Evolutionary conservation across 2,888 invertebrate genomes (phyloP).

Genomic region (Tachina grossa): DNA sequence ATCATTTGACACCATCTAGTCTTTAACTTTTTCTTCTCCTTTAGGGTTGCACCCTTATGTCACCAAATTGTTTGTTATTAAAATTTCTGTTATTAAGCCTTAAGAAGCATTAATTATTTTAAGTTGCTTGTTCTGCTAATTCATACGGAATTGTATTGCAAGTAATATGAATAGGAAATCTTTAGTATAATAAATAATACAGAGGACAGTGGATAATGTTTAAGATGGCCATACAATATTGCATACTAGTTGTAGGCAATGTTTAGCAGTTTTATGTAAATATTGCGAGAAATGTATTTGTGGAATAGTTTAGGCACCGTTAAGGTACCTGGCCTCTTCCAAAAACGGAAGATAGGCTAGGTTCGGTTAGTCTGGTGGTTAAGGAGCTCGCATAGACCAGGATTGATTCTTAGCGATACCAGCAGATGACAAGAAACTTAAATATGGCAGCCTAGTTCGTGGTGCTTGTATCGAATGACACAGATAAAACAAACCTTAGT

Average conservation of each 20-base stretch:
- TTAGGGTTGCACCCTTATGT: slow-evolving; percentile 57
- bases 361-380: too few species aligned
- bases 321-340: too few species aligned
- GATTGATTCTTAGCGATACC: too few species aligned
- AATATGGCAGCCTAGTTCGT: too few species aligned
- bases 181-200: background rate
- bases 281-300: too few species aligned
- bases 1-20: slow-evolving; percentile 58
- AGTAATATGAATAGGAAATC: slow-evolving; percentile 3
- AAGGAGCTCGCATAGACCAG: too few species aligned
- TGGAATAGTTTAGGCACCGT: too few species aligned
- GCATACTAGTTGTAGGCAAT: background rate
- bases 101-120: slow-evolving; percentile 62
- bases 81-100: slow-evolving; percentile 39
- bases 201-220: background rate
- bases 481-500: too few species aligned
- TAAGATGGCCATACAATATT: background rate
- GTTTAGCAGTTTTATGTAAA: too few species aligned
- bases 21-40: slow-evolving; percentile 31
- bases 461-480: too few species aligned
- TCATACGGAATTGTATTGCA: slow-evolving; percentile 24
- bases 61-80: slow-evolving; percentile 56
- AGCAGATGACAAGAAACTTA: too few species aligned
- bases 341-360: too few species aligned
- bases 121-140: slow-evolving; percentile 39